phyloP scores from a whole-genome alignment of 2,113 vertebrate species.

The Spermophilus dauricus region DNA sequence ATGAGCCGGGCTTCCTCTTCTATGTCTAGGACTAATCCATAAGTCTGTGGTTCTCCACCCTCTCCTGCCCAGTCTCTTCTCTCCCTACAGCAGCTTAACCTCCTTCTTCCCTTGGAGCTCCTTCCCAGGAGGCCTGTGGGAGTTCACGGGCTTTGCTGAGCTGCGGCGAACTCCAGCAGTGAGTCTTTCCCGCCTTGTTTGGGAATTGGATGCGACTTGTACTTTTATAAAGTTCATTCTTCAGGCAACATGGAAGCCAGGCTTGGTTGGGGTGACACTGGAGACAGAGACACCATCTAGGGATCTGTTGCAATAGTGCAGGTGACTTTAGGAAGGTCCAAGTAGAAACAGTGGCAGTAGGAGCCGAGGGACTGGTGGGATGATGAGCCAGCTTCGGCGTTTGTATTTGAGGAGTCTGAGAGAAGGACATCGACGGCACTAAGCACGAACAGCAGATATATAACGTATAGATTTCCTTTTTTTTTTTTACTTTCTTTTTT shows the following conservation, averaged over 20 bases:
- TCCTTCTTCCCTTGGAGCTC: neutral
- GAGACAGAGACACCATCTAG: neutral
- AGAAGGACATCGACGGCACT: neutral
- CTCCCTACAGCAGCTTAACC: neutral
- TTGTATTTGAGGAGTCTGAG: neutral
- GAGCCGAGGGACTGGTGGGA: neutral
- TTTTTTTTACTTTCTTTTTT: neutral
- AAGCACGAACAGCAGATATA: neutral
- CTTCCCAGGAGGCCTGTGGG: neutral
- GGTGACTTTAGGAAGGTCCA: neutral
- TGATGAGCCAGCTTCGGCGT: neutral
- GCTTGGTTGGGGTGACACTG: neutral
- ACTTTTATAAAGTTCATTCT: neutral
- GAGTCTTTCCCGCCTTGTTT: neutral
- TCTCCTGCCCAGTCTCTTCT: neutral
- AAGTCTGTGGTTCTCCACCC: neutral
- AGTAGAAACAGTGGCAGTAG: neutral
- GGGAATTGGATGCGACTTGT: neutral
- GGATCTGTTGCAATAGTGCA: neutral
- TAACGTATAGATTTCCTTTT: neutral
- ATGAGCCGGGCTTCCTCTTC: neutral
- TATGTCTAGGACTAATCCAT: neutral
- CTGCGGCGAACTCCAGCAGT: neutral
- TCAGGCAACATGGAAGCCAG: neutral
- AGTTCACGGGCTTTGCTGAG: neutral